Conservation (phyloP, 2,797 vertebrate species). For the Smutsia temminckii region DNA sequence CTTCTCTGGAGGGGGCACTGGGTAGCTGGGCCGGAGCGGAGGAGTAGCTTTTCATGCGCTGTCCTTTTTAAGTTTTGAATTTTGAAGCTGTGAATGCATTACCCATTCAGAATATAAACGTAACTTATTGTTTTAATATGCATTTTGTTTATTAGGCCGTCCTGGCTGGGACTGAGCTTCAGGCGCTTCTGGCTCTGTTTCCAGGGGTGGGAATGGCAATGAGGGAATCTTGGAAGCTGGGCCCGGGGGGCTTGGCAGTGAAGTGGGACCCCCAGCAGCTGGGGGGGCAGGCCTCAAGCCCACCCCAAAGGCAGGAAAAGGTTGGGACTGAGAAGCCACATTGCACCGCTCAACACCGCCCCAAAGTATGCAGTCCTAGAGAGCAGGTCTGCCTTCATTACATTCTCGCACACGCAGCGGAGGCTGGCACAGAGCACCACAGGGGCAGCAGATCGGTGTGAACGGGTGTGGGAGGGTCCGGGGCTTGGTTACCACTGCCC, state of each 20-base stretch:
- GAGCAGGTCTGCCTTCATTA: neutral
- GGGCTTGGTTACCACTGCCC: neutral
- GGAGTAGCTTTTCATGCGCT: fast-evolving
- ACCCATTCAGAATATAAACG: neutral
- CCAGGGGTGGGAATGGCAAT: neutral
- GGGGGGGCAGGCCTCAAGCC: neutral
- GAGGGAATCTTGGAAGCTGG: neutral
- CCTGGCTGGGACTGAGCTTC: neutral
- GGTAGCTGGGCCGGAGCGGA: fast-evolving
- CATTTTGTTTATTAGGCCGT: neutral
- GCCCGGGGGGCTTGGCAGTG: neutral
- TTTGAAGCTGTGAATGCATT: neutral
- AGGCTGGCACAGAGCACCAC: neutral
- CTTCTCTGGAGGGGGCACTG: neutral
- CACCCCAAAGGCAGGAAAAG: neutral
- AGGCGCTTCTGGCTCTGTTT: neutral
- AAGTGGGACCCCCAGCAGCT: neutral
- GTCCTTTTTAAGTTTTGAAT: neutral
- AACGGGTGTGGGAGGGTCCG: neutral
- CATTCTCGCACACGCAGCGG: fast-evolving
- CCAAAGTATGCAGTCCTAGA: neutral
- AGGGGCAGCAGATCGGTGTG: fast-evolving
- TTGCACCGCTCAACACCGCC: neutral
- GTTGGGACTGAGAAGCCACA: fast-evolving
- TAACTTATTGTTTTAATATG: neutral